Percentiles rank a stretch among this genome's conserved stretches.
These are phyloP conservation scores for Diaphora mendica DNA, from an alignment of 2,888 invertebrate genomes.

Conservation along the genomic window DNA sequence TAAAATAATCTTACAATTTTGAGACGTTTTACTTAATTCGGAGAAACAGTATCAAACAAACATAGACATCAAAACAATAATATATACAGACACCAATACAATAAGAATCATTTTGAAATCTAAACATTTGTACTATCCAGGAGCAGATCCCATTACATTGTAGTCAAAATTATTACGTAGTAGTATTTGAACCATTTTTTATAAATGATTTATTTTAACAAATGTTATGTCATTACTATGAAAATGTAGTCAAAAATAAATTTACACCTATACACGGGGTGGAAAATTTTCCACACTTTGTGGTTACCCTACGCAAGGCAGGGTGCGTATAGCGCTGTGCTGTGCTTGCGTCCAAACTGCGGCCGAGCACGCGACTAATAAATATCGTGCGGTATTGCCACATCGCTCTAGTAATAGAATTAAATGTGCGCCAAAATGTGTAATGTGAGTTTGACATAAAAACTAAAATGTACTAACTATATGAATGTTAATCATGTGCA, in stretches of 20 bases:
- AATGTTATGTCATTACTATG: no score
- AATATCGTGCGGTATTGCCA: conserved; percentile 35
- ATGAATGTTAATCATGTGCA: not conserved
- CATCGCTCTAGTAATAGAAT: conserved; percentile 26
- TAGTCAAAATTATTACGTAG: no score
- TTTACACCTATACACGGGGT: not conserved
- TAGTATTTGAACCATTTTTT: no score
- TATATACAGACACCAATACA: not conserved
- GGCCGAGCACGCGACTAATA: conserved; percentile 41
- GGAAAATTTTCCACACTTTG: not conserved
- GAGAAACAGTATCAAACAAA: no score
- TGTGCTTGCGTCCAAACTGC: conserved; percentile 31
- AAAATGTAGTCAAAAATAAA: no score
- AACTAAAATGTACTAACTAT: conserved; percentile 2
- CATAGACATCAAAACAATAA: no score
- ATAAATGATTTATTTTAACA: no score
- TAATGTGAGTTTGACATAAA: conserved; percentile 12
- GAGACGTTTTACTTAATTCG: no score
- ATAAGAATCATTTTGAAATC: no score
- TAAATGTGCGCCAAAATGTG: conserved; percentile 17
- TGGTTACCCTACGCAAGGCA: conserved; percentile 13
- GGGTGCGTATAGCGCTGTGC: conserved; percentile 26
- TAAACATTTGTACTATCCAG: no score
- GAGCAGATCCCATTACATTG: no score
- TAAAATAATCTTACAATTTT: no score